Conservation (phyloP, 2,797 vertebrate genomes). For the Myiotriccus ornatus region DNA sequence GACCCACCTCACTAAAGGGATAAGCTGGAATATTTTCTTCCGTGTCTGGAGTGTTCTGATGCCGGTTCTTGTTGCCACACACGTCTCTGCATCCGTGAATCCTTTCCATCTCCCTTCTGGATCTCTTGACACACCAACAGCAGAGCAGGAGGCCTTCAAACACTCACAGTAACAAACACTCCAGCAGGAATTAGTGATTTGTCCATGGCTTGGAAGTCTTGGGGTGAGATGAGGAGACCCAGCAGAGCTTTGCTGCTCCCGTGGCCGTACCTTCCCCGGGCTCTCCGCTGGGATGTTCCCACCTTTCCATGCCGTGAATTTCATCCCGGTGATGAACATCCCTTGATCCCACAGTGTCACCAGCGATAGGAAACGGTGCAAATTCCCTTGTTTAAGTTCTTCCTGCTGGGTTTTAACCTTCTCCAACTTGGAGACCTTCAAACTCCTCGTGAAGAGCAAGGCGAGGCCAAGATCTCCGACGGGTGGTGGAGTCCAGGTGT, state of each 20-base stretch:
- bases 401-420: not conserved
- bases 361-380: not conserved
- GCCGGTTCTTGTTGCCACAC: not conserved
- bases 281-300: not conserved
- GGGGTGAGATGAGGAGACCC: not conserved
- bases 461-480: accelerated
- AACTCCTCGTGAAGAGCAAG: accelerated
- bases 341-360: not conserved
- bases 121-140: not conserved
- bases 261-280: not conserved
- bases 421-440: not conserved
- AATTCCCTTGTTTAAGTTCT: not conserved
- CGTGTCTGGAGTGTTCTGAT: not conserved
- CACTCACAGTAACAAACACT: not conserved
- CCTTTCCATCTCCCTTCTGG: not conserved
- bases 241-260: not conserved
- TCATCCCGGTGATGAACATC: not conserved
- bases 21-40: not conserved
- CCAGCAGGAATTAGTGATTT: not conserved
- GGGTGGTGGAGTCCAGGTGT: accelerated
- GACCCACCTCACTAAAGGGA: not conserved
- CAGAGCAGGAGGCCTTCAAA: not conserved
- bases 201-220: not conserved
- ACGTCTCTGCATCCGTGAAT: not conserved
- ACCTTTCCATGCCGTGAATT: not conserved